Evolutionary conservation across 2,113 vertebrate genomes (phyloP), one percentile per base, ranked within the genome.

Genomic region (Thalassoma bifasciatum): DNA sequence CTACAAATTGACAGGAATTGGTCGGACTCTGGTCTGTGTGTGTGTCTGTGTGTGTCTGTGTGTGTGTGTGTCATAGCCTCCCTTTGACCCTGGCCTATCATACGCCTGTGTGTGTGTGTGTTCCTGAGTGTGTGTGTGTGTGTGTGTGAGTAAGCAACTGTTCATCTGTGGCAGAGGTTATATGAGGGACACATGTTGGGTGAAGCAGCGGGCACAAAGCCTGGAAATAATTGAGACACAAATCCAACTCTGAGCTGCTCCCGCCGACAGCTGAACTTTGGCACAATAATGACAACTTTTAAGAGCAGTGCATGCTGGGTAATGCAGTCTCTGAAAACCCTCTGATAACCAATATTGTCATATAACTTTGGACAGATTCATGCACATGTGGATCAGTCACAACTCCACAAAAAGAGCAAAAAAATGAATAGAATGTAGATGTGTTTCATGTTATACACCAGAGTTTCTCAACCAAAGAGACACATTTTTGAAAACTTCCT

Each of bases 1-100:
- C 47, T 22, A 26, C 75, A 86, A 87, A 85, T 81, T 87, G 82
- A 80, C 77, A 85, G 66, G 58, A 69, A 86, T 87, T 77, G 72
- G 54, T 70, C 3, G 69, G 79, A 64, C 76, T 63, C 62, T 83
- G 60, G 52, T 59, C 46, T 72, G 52, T 65, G 50, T 63, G 64
- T 44, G 30, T 30, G 3, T 30, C 3, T 6, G 3, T 30, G 30
- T 30, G 42, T 40, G 71, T 57, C n/a, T n/a, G n/a, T 30, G 30
- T 6, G 3, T 30, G 30, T 30, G 42, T 40, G 71, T 57, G 47
- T 57, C 16, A 19, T 75, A 54, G 17, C 72, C 79, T 82, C 66
- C n/a, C 40, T 57, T 47, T 79, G 75, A 79, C 70, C 66, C 72
- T 30, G 23, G 19, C 62, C 37, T 65, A 50, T 64, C 71, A 47